phyloP scores from a whole-genome alignment of 2,797 vertebrate species.

The Botia almorhae region DNA sequence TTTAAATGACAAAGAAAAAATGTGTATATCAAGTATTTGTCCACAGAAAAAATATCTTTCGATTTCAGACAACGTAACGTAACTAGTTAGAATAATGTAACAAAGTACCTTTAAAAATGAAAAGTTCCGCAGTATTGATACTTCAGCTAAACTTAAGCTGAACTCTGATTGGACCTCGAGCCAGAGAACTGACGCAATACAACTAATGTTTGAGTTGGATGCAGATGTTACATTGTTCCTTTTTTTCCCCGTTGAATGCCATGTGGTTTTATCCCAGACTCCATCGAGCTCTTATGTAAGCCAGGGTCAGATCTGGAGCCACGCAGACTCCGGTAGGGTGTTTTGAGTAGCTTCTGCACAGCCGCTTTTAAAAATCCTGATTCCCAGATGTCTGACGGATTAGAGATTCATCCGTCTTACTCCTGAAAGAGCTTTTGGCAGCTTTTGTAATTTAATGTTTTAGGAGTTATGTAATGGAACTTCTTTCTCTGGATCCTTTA shows the following conservation, averaged over 20 bases:
- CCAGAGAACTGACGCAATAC: background rate
- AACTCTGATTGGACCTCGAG: background rate
- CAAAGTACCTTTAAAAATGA: background rate
- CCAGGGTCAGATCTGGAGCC: background rate
- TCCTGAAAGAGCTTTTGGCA: background rate
- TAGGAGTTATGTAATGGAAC: background rate
- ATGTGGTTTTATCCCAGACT: conserved; percentile 14
- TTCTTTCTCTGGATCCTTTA: background rate
- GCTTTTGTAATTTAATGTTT: background rate
- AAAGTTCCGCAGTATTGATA: background rate
- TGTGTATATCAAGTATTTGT: no score
- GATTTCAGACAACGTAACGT: background rate
- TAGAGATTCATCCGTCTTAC: background rate
- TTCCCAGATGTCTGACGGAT: background rate
- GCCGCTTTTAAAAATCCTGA: background rate
- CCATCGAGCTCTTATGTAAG: background rate
- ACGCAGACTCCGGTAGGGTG: background rate
- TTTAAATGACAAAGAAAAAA: no score
- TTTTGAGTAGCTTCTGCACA: background rate
- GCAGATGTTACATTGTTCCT: conserved; percentile 6
- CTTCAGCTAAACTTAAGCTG: background rate
- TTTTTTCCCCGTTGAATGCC: background rate
- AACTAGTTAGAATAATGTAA: background rate
- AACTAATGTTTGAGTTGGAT: conserved; percentile 20
- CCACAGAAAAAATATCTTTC: no score